Evolutionary conservation across 2,888 invertebrate species (phyloP).

Genomic region (Mongoloraphidia duomilia): DNA sequence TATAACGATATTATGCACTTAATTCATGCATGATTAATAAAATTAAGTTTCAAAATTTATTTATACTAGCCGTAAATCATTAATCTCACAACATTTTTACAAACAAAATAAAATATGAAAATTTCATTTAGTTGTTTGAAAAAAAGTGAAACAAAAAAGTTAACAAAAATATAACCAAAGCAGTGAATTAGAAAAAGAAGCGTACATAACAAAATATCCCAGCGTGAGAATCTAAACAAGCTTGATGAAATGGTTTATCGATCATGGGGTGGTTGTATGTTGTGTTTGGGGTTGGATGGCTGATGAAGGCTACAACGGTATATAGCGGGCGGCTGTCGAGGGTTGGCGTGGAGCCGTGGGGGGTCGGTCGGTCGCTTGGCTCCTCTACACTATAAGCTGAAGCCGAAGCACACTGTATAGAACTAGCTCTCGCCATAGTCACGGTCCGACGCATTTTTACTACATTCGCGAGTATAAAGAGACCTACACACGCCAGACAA

Average conservation of each 20-base stretch:
- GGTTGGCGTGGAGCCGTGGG: background rate
- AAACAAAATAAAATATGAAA: too few relatives aligned
- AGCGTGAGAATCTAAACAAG: conserved; percentile 10
- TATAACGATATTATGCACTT: too few relatives aligned
- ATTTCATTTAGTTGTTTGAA: too few relatives aligned
- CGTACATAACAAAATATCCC: background rate
- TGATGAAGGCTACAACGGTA: background rate
- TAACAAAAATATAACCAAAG: too few relatives aligned
- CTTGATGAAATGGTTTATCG: conserved; percentile 12
- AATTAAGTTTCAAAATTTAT: too few relatives aligned
- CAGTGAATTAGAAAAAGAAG: too few relatives aligned
- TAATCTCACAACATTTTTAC: too few relatives aligned
- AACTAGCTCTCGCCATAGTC: background rate
- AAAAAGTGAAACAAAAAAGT: too few relatives aligned
- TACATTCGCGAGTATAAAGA: background rate
- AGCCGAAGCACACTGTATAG: too few relatives aligned
- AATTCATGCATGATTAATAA: too few relatives aligned
- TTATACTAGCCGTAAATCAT: too few relatives aligned
- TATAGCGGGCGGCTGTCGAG: background rate
- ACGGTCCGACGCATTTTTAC: conserved; percentile 2
- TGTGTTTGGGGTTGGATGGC: background rate
- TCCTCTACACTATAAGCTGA: too few relatives aligned
- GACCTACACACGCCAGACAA: conserved; percentile 1
- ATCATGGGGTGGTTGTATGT: conserved; percentile 5
- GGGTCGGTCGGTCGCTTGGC: background rate